Evolutionary conservation across 2,113 vertebrate genomes (phyloP).

Genomic region (Chauna torquata): DNA sequence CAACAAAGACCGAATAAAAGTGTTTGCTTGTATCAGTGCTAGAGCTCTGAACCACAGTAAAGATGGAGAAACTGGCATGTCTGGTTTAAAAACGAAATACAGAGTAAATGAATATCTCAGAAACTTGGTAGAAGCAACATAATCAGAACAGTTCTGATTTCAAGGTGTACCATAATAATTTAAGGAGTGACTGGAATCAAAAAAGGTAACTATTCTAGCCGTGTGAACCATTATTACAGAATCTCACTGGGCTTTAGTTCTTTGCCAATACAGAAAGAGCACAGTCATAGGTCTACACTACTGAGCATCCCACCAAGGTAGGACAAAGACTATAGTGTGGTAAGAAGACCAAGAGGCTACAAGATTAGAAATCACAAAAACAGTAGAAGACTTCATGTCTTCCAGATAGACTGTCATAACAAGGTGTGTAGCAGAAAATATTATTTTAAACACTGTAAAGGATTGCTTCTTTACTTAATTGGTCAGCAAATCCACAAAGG

Average conservation of each 20-base stretch:
- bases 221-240: not conserved
- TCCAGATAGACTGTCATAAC: not conserved
- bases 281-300: not conserved
- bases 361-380: not conserved
- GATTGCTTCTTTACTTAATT: not conserved
- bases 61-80: not conserved
- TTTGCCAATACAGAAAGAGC: not conserved
- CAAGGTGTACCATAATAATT: not conserved
- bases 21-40: not conserved
- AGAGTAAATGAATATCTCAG: not conserved
- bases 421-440: not conserved
- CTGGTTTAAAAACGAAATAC: not conserved
- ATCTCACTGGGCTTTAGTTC: not conserved
- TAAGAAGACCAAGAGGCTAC: not conserved
- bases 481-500: not conserved
- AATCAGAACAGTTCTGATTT: too few species aligned
- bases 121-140: not conserved
- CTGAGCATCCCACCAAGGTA: not conserved
- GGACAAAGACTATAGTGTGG: not conserved
- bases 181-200: not conserved
- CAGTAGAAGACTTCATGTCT: not conserved
- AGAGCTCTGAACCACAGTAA: not conserved
- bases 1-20: fast-evolving
- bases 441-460: not conserved
- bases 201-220: not conserved